Percentiles rank a stretch among this genome's conserved stretches.
phyloP scores from a whole-genome alignment of 2,888 invertebrate species.

The Nomada ruficornis region DNA sequence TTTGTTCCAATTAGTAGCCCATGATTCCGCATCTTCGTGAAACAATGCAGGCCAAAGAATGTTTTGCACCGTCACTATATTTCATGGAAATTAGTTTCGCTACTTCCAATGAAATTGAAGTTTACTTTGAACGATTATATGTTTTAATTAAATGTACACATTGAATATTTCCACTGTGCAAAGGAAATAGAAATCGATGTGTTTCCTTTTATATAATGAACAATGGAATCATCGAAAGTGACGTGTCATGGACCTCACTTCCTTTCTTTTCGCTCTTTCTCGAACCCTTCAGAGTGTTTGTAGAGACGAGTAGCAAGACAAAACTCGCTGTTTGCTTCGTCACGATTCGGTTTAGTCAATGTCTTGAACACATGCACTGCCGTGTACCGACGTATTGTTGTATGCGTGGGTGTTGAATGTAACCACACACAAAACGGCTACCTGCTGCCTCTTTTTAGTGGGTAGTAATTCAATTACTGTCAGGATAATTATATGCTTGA shows the following conservation, averaged over 20 bases:
- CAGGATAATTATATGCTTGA: conserved; percentile 1
- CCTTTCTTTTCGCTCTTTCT: not conserved
- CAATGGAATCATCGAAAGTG: conserved; percentile 28
- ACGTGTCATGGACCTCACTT: not conserved
- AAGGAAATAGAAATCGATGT: not conserved
- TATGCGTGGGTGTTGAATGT: conserved; percentile 23
- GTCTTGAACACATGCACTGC: conserved; percentile 67
- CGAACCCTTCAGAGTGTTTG: conserved; percentile 26
- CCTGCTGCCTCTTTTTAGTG: conserved; percentile 7
- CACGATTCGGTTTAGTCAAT: conserved; percentile 81
- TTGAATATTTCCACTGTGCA: no score
- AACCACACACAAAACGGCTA: conserved; percentile 19
- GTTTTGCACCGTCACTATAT: conserved; percentile 25
- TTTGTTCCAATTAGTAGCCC: conserved; percentile 62
- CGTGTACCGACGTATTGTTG: not conserved
- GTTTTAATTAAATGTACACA: no score
- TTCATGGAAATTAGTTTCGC: not conserved
- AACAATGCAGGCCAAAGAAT: conserved; percentile 3
- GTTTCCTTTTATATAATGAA: not conserved
- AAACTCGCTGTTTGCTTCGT: conserved; percentile 74
- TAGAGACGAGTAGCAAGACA: conserved; percentile 46
- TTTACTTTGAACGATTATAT: no score
- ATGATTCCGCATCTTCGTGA: conserved; percentile 30
- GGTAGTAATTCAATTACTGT: conserved; percentile 22
- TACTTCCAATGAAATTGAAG: no score